Evolutionary conservation across 2,113 vertebrate genomes (phyloP).

Genomic region (Podiceps cristatus): DNA sequence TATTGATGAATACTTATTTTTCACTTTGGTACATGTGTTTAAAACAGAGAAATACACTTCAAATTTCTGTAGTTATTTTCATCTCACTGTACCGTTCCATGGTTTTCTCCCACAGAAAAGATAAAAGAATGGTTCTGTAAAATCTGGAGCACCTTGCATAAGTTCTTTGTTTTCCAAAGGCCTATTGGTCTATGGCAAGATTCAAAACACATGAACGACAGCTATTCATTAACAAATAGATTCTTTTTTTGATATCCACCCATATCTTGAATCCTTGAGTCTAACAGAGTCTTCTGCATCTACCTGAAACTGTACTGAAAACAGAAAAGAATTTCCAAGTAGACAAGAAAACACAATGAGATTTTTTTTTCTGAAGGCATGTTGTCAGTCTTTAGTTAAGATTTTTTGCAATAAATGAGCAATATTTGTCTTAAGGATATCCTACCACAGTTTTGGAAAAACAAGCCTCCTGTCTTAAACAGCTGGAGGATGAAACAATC

Average conservation of each 20-base stretch:
- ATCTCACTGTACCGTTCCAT: not conserved
- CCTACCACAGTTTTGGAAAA: not conserved
- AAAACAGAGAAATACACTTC: not conserved
- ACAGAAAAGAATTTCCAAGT: not conserved
- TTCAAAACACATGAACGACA: not conserved
- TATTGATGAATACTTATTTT: not conserved
- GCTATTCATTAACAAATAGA: not conserved
- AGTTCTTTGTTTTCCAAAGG: not conserved
- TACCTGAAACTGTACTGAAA: not conserved
- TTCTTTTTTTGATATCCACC: not conserved
- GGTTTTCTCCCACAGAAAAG: not conserved
- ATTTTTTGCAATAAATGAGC: slow-evolving; percentile 42
- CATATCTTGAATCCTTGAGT: not conserved
- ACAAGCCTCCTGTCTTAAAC: not conserved
- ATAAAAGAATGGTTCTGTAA: not conserved
- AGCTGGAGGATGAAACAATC: slow-evolving; percentile 17
- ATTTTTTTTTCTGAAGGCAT: not conserved
- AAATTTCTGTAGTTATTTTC: not conserved
- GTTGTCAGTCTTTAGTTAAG: slow-evolving; percentile 41
- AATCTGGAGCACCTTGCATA: not conserved
- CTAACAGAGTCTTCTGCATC: not conserved
- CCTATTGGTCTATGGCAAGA: not conserved
- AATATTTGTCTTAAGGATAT: slow-evolving; percentile 46
- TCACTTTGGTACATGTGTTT: not conserved
- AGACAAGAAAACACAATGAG: not conserved